A percentile compares a stretch with the other conserved stretches of the same genome.
Evolutionary conservation across 2,888 invertebrate species (phyloP).

Genomic region (Hirtodrosophila confusa): DNA sequence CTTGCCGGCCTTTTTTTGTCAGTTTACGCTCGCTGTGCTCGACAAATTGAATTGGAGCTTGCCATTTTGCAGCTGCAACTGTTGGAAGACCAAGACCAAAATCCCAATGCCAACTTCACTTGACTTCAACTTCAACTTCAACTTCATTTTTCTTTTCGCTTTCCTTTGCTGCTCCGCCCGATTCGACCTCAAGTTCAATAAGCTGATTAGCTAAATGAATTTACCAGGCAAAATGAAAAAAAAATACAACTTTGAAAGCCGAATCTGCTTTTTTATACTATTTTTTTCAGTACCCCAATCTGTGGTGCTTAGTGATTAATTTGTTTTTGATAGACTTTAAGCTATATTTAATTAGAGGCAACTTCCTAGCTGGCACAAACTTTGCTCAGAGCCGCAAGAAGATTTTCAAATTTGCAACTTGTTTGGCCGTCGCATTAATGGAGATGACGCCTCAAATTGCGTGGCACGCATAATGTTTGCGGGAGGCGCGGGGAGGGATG

Average conservation of each 20-base stretch:
- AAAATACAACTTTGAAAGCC: conserved; percentile 26
- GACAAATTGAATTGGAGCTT: conserved; percentile 63
- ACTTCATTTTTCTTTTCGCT: conserved; percentile 32
- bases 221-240: conserved; percentile 56
- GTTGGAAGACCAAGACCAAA: conserved; percentile 31
- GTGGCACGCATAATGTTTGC: too few relatives aligned
- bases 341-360: conserved; percentile 63
- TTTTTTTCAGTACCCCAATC: conserved; percentile 24
- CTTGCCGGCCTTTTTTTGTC: neutral
- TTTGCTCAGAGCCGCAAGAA: conserved; percentile 2
- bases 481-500: too few relatives aligned
- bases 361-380: conserved; percentile 13
- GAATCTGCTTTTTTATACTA: conserved; percentile 8
- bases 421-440: conserved; percentile 5
- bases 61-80: conserved; percentile 56
- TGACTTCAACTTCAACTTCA: conserved; percentile 14
- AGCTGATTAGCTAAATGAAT: conserved; percentile 75
- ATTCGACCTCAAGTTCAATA: conserved; percentile 69
- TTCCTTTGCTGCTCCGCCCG: conserved; percentile 3
- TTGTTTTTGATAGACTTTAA: conserved; percentile 72
- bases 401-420: conserved; percentile 14
- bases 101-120: conserved; percentile 53
- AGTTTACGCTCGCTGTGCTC: conserved; percentile 11
- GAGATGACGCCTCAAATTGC: too few relatives aligned
- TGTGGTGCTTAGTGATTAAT: conserved; percentile 65